These are phyloP conservation scores for Neuroterus valhalla DNA, from an alignment of 1,140 invertebrate genomes.

Conservation along the genomic window DNA sequence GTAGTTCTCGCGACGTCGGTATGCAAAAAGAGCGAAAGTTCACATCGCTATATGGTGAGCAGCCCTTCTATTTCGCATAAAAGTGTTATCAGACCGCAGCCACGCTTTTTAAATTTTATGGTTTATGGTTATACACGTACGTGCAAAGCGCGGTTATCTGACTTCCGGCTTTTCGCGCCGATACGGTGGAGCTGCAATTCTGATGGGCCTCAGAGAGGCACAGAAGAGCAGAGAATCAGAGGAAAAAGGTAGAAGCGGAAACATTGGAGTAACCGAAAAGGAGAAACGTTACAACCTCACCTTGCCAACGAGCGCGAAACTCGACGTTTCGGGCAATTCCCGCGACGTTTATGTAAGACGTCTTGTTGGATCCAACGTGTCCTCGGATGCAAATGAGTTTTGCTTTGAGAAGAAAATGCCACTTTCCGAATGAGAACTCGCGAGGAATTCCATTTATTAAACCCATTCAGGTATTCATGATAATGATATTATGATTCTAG, in stretches of 20 bases:
- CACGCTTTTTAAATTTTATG: slow-evolving; percentile 57
- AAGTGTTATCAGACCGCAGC: slow-evolving; percentile 49
- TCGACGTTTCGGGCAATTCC: slow-evolving; percentile 20
- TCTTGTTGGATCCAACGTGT: slow-evolving; percentile 18
- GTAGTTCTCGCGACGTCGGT: neutral
- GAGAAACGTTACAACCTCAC: slow-evolving; percentile 21
- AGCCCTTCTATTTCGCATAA: slow-evolving; percentile 46
- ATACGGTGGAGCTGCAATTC: slow-evolving; percentile 38
- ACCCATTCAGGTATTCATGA: neutral
- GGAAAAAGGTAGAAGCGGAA: slow-evolving; percentile 6
- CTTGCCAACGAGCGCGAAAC: slow-evolving; percentile 12
- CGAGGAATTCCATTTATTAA: slow-evolving; percentile 12
- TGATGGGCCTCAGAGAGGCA: slow-evolving; percentile 29
- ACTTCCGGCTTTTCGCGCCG: slow-evolving; percentile 40
- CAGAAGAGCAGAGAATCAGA: slow-evolving; percentile 26
- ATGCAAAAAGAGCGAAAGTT: slow-evolving; percentile 1
- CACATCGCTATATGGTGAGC: slow-evolving; percentile 36
- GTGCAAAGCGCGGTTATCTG: slow-evolving; percentile 51
- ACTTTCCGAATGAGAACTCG: neutral
- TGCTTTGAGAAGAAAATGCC: neutral
- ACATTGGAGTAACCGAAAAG: slow-evolving; percentile 8
- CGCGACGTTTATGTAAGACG: slow-evolving; percentile 9
- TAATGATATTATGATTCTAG: neutral
- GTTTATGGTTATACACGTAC: slow-evolving; percentile 49
- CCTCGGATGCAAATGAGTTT: slow-evolving; percentile 22